phyloP scores from a whole-genome alignment of 2,113 vertebrate species.

The Pelmatolapia mariae region DNA sequence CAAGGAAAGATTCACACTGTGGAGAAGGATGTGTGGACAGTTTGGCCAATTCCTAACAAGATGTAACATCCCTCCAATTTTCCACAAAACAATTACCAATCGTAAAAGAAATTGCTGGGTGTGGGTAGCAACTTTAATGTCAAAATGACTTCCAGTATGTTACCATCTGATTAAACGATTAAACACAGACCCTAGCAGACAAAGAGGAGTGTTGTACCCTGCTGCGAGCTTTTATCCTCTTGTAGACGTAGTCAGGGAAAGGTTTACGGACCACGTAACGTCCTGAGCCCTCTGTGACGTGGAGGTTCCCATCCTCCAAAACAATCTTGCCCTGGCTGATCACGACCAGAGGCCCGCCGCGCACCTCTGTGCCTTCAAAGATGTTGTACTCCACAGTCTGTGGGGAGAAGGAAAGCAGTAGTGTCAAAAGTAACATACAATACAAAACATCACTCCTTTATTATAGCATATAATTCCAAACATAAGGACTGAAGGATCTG shows the following conservation, averaged over 20 bases:
- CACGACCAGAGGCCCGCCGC: constrained; percentile 90
- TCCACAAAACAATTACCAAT: background rate
- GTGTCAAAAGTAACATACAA: background rate
- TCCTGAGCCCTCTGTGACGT: constrained; percentile 87
- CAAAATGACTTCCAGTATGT: background rate
- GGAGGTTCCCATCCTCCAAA: constrained; percentile 89
- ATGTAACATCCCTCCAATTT: background rate
- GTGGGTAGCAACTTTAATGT: background rate
- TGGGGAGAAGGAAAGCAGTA: background rate
- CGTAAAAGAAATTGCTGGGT: background rate
- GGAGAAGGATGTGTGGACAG: background rate
- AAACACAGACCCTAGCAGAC: background rate
- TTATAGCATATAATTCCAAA: background rate
- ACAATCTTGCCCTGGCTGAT: constrained; percentile 99
- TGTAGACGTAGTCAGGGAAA: constrained; percentile 96
- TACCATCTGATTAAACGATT: background rate
- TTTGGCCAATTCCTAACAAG: background rate
- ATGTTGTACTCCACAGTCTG: constrained; percentile 97
- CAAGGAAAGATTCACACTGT: background rate
- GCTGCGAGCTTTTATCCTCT: constrained; percentile 98
- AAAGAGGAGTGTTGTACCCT: constrained; percentile 70
- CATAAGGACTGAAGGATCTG: background rate
- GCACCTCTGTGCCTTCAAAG: constrained; percentile 94
- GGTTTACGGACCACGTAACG: constrained; percentile 89
- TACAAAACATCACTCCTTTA: background rate